These are phyloP conservation scores for Uloborus diversus DNA, from an alignment of 1,140 invertebrate species.

Conservation along the genomic window DNA sequence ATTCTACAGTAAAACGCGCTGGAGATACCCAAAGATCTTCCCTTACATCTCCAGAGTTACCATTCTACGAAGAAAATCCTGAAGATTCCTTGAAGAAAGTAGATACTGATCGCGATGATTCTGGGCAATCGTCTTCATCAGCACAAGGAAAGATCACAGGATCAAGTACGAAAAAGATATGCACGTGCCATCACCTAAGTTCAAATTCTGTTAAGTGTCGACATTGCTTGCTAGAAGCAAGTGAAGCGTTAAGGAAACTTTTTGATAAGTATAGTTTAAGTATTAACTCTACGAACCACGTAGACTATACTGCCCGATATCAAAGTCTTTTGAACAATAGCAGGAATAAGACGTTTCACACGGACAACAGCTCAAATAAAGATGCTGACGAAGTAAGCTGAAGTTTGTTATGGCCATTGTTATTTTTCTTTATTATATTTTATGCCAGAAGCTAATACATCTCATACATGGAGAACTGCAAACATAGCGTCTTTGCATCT, in stretches of 20 bases:
- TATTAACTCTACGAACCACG: constrained; percentile 30
- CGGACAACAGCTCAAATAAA: constrained; percentile 1
- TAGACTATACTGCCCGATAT: constrained; percentile 24
- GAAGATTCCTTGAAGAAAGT: constrained; percentile 23
- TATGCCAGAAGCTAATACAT: too few species aligned
- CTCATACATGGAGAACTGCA: too few species aligned
- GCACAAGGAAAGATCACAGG: constrained; percentile 7
- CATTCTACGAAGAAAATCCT: constrained; percentile 13
- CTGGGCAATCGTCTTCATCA: constrained; percentile 26
- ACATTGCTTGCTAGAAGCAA: constrained; percentile 39
- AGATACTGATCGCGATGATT: constrained; percentile 35
- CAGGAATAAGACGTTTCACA: not conserved
- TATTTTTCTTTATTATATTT: too few species aligned
- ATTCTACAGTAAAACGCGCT: constrained; percentile 33
- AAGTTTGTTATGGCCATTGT: too few species aligned
- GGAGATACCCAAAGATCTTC: constrained; percentile 12
- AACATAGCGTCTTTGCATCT: too few species aligned
- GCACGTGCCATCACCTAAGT: constrained; percentile 32
- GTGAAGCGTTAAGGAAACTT: constrained; percentile 42
- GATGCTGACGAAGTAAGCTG: not conserved
- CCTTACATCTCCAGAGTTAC: constrained; percentile 13
- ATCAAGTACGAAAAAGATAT: not conserved
- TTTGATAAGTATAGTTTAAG: constrained; percentile 40
- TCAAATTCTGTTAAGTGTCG: constrained; percentile 38
- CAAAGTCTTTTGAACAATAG: constrained; percentile 37